Percentiles rank a stretch among this genome's conserved stretches.
These are phyloP conservation scores for Drosophila takahashii DNA, from an alignment of 1,140 invertebrate genomes.

Conservation along the genomic window DNA sequence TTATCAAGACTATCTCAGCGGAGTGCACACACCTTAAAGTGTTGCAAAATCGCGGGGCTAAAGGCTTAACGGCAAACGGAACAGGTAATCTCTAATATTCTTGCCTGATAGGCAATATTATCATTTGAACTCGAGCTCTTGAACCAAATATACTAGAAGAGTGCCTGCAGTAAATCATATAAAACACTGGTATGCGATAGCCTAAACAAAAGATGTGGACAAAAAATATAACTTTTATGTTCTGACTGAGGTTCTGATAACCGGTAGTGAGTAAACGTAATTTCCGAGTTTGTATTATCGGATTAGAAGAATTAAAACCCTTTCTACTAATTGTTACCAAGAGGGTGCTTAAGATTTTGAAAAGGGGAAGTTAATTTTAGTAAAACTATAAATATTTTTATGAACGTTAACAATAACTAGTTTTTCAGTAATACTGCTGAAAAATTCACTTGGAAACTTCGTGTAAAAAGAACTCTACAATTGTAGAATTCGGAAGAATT, in stretches of 20 bases:
- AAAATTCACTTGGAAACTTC: no score
- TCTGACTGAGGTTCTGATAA: conserved; percentile 6
- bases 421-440: no score
- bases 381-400: no score
- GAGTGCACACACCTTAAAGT: conserved; percentile 29
- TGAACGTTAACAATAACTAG: no score
- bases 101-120: conserved; percentile 34
- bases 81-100: conserved; percentile 32
- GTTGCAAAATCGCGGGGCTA: conserved; percentile 27
- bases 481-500: no score
- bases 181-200: conserved; percentile 4
- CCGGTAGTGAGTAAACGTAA: conserved; percentile 8
- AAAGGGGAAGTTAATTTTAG: neutral
- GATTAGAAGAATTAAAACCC: neutral
- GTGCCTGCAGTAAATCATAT: conserved; percentile 18
- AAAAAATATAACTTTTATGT: conserved; percentile 8
- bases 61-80: conserved; percentile 27
- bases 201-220: conserved; percentile 17
- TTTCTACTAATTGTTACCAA: neutral
- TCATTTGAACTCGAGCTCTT: conserved; percentile 41
- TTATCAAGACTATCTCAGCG: conserved; percentile 24
- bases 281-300: conserved; percentile 15
- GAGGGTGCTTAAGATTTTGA: neutral
- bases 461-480: no score
- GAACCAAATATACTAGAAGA: conserved; percentile 27